Base-by-base conservation (phyloP, 2,797 vertebrate genomes). In the Hippoglossus hippoglossus region DNA sequence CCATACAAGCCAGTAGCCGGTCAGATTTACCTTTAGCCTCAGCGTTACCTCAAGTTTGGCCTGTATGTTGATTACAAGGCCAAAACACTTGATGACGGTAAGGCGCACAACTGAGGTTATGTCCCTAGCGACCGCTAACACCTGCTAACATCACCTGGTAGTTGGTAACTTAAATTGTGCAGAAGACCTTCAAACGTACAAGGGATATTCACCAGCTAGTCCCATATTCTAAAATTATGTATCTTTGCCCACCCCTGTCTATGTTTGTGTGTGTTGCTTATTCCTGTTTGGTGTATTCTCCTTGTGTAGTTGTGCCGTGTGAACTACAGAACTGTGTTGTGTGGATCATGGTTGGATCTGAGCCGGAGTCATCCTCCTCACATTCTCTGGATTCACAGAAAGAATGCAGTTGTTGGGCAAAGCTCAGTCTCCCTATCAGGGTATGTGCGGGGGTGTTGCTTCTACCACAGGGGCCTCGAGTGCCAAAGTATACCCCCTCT, bases 361-460 rank as follows among this genome's bases (percentile, higher is more conserved):
- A 76, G 61, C 67, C 74, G 79, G 58, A 67, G 56, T 63, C 73
- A 6, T 64, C 66, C 69, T 64, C 64, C 46, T 61, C 63, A 54
- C 47, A 53, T 54, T 67, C 75, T 78, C 71, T 57, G 15, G 65
- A 81, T 80, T 80, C 68, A 68, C 44, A 68, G 60, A 50, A 79
- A 79, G 75, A 73, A 75, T 83, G 72, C 52, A 46, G 58, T 59
- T 63, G 22, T 44, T 72, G 36, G 56, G 34, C 28, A 67, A 59
- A 68, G 47, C 26, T 58, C 55, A 53, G 55, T 52, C 57, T 34
- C 31, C 46, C 47, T 70, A 63, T 51, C 60, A 66, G 36, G 46
- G 46, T 26, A n/a, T 46, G 47, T 46, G 44, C 6, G 47, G 18
- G 18, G 18, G 8, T n/a, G 47, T 21, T 58, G 47, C n/a, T 61